Percentiles rank a stretch among this genome's conserved stretches.
Conservation (phyloP, 2,113 vertebrate species). For the Crypturellus undulatus region DNA sequence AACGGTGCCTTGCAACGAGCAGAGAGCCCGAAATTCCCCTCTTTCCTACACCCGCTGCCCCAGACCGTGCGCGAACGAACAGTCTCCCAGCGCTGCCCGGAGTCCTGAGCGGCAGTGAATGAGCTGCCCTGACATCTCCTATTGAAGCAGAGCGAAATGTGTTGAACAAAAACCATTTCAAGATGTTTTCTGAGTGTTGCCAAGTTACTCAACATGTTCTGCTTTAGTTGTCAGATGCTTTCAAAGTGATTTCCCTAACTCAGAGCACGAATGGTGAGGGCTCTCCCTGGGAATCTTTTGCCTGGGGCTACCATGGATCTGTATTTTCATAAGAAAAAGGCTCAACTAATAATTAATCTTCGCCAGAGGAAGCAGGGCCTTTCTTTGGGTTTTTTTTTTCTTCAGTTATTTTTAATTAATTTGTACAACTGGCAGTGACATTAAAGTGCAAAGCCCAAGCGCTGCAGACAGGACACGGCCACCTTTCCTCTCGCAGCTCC, state of each 20-base stretch:
- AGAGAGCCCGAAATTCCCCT: neutral
- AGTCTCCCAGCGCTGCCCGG: neutral
- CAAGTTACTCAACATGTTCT: conserved; percentile 72
- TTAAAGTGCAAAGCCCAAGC: conserved; percentile 3
- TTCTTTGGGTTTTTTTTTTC: conserved; percentile 70
- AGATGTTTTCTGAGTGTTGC: conserved; percentile 68
- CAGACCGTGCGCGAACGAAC: neutral
- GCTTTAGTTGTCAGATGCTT: conserved; percentile 70
- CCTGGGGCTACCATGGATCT: conserved; percentile 65
- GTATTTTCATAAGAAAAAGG: conserved; percentile 63
- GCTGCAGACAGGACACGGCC: neutral
- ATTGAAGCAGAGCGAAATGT: conserved; percentile 67
- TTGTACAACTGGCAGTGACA: conserved; percentile 65
- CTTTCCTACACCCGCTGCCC: neutral
- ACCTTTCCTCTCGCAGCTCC: neutral
- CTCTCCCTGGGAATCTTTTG: conserved; percentile 70
- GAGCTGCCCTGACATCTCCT: conserved; percentile 70
- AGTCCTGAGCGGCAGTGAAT: conserved; percentile 56
- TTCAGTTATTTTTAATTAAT: conserved; percentile 74
- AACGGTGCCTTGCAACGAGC: neutral
- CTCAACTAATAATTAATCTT: conserved; percentile 60
- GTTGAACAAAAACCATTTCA: conserved; percentile 61
- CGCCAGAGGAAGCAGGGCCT: conserved; percentile 59
- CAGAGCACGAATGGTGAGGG: conserved; percentile 66
- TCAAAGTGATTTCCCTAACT: conserved; percentile 68